phyloP scores from a whole-genome alignment of 2,888 invertebrate species.

The Yponomeuta cagnagella region DNA sequence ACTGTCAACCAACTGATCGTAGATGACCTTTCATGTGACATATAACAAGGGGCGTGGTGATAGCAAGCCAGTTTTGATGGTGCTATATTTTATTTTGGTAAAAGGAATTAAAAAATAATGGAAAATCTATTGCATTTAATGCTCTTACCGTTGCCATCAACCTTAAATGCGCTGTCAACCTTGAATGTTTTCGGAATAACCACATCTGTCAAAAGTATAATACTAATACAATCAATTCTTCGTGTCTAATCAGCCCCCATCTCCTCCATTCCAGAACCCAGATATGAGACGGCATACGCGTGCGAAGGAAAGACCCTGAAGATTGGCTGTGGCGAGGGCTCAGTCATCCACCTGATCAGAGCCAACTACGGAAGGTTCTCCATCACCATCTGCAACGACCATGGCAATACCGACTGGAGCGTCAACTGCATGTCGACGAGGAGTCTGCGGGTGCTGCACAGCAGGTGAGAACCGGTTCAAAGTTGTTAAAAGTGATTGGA shows the following conservation, averaged over 20 bases:
- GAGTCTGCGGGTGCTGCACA: slow-evolving; percentile 90
- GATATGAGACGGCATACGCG: slow-evolving; percentile 94
- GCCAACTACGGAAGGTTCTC: slow-evolving; percentile 97
- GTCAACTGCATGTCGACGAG: slow-evolving; percentile 96
- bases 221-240: too few species aligned
- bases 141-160: too few species aligned
- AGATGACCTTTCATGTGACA: too few species aligned
- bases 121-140: too few species aligned
- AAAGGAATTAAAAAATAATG: too few species aligned
- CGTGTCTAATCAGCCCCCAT: background rate
- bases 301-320: slow-evolving; percentile 94
- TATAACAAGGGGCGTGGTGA: too few species aligned
- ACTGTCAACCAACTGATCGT: too few species aligned
- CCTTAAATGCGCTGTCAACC: too few species aligned
- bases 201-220: too few species aligned
- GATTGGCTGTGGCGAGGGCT: slow-evolving; percentile 92
- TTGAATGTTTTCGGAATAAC: too few species aligned
- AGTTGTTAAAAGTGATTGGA: background rate
- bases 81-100: too few species aligned
- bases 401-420: slow-evolving; percentile 97
- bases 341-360: slow-evolving; percentile 91
- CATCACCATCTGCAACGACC: slow-evolving; percentile 96
- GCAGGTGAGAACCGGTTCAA: slow-evolving; percentile 76
- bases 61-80: too few species aligned
- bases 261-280: slow-evolving; percentile 77